These are phyloP conservation scores for Aethes cnicana DNA, from an alignment of 2,888 invertebrate species.

Conservation along the genomic window DNA sequence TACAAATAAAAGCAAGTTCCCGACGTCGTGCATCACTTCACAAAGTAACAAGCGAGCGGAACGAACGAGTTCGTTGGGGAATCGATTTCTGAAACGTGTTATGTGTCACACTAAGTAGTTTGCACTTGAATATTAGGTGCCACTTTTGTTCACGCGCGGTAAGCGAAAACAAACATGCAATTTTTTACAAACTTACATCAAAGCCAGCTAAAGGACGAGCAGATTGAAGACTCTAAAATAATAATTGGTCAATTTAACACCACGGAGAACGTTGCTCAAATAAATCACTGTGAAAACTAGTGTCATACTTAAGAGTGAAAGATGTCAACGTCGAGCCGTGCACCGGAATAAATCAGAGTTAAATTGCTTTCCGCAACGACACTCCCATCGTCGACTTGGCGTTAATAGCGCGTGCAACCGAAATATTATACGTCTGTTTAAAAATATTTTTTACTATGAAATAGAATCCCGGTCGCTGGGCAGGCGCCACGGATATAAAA, in stretches of 20 bases:
- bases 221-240: constrained; percentile 11
- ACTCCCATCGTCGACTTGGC: constrained; percentile 74
- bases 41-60: constrained; percentile 66
- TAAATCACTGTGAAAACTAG: constrained; percentile 66
- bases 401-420: constrained; percentile 80
- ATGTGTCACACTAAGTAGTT: constrained; percentile 31
- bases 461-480: constrained; percentile 57
- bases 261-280: constrained; percentile 41
- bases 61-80: constrained; percentile 53
- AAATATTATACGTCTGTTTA: constrained; percentile 70
- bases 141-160: constrained; percentile 30
- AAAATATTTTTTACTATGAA: constrained; percentile 68
- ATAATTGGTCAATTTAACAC: constrained; percentile 42
- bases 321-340: constrained; percentile 68
- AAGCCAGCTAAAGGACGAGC: background rate
- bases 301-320: constrained; percentile 70
- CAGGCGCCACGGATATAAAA: constrained; percentile 64
- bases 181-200: background rate
- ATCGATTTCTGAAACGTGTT: constrained; percentile 43
- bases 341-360: constrained; percentile 72
- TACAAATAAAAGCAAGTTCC: constrained; percentile 61
- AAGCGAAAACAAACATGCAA: constrained; percentile 11
- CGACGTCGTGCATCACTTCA: constrained; percentile 63
- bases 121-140: constrained; percentile 24
- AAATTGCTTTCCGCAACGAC: constrained; percentile 78